A percentile compares a stretch with the other conserved stretches of the same genome.
These are phyloP conservation scores for Hydra vulgaris DNA, from an alignment of 30 jellyfish, hydroid and myxozoan genomes.

Conservation along the genomic window DNA sequence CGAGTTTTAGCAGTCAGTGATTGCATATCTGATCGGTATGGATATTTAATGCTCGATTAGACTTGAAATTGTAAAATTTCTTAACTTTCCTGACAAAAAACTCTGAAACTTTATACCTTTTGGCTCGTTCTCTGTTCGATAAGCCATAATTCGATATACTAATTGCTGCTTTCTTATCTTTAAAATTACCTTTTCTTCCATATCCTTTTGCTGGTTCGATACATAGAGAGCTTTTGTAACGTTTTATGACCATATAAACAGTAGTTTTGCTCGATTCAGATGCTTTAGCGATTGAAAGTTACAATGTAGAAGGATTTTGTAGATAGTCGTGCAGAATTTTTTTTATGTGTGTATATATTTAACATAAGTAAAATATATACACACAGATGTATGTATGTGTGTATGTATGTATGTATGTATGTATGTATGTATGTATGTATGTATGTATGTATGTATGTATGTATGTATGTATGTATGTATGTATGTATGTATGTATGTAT, in stretches of 20 bases:
- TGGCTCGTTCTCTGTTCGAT: not conserved
- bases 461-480: too few species aligned
- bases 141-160: not conserved
- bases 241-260: not conserved
- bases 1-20: too few species aligned
- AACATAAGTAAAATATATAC: too few species aligned
- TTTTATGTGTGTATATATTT: too few species aligned
- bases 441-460: too few species aligned
- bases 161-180: not conserved
- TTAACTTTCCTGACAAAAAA: not conserved
- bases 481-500: too few species aligned
- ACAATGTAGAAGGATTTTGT: not conserved
- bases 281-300: not conserved
- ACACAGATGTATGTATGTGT: too few species aligned
- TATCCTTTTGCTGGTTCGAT: not conserved
- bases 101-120: not conserved
- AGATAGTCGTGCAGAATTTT: not conserved
- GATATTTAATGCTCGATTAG: not conserved
- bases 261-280: not conserved
- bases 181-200: not conserved
- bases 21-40: not conserved
- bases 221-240: not conserved
- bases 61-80: not conserved
- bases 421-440: too few species aligned
- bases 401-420: too few species aligned